These are phyloP conservation scores for Lutjanus erythropterus DNA, from an alignment of 2,113 vertebrate species.

Conservation along the genomic window DNA sequence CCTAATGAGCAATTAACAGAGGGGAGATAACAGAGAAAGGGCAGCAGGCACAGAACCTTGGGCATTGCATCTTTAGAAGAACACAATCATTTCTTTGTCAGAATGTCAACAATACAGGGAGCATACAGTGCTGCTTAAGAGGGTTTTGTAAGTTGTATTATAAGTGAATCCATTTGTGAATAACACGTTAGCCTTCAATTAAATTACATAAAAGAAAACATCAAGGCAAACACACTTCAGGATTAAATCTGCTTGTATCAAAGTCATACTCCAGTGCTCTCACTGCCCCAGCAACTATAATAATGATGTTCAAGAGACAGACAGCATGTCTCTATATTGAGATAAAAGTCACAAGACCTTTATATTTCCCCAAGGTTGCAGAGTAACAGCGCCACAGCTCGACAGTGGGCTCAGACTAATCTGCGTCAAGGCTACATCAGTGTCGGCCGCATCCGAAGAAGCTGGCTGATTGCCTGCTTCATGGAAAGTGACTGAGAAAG, in stretches of 20 bases:
- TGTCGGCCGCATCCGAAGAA: constrained; percentile 18
- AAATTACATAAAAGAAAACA: constrained; percentile 13
- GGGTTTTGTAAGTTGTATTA: constrained; percentile 22
- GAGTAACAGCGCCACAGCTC: constrained; percentile 28
- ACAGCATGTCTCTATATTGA: constrained; percentile 23
- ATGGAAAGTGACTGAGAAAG: constrained; percentile 74
- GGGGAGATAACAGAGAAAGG: constrained; percentile 51
- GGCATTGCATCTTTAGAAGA: constrained; percentile 22
- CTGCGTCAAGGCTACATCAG: constrained; percentile 22
- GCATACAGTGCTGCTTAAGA: constrained; percentile 5
- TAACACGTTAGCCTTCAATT: constrained; percentile 19
- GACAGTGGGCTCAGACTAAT: constrained; percentile 39
- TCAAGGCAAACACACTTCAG: constrained; percentile 1
- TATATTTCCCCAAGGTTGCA: constrained; percentile 53
- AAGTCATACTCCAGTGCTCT: neutral
- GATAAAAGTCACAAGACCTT: constrained; percentile 36
- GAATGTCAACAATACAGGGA: constrained; percentile 33
- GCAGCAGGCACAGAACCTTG: constrained; percentile 31
- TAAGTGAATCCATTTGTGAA: constrained; percentile 36
- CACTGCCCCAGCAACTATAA: constrained; percentile 13
- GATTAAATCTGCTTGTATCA: constrained; percentile 8
- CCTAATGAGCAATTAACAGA: constrained; percentile 78
- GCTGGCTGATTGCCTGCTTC: constrained; percentile 71
- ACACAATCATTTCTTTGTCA: constrained; percentile 47
- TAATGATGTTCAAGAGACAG: constrained; percentile 25